Evolutionary conservation across 1,140 invertebrate genomes (phyloP).

Genomic region (Scaptomyza hsui): DNA sequence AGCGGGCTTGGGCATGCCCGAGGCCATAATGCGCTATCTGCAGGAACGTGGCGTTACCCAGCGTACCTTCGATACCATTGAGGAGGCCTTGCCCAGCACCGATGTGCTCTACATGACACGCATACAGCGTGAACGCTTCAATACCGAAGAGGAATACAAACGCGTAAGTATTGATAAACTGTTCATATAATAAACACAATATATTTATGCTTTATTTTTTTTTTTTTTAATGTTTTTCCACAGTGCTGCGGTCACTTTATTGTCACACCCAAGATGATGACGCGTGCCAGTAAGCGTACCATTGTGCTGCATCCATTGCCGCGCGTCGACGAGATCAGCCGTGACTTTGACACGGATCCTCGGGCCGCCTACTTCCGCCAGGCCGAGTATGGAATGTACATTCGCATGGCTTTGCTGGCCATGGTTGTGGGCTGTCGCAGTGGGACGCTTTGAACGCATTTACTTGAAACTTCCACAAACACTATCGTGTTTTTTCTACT

Average conservation of each 20-base stretch:
- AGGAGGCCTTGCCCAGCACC: constrained; percentile 94
- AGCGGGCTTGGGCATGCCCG: constrained; percentile 94
- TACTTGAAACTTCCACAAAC: neutral
- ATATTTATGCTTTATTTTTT: neutral
- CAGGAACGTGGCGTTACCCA: constrained; percentile 91
- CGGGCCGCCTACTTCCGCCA: constrained; percentile 99
- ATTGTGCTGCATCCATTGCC: constrained; percentile 99
- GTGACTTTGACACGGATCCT: constrained; percentile 97
- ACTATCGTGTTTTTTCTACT: neutral
- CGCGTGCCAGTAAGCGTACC: constrained; percentile 95
- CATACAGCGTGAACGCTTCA: constrained; percentile 97
- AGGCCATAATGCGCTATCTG: constrained; percentile 92
- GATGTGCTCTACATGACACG: constrained; percentile 99
- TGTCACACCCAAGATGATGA: constrained; percentile 98
- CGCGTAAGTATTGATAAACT: constrained; percentile 74
- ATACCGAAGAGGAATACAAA: constrained; percentile 93
- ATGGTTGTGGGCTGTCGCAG: constrained; percentile 91
- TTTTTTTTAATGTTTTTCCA: constrained; percentile 11
- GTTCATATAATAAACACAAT: neutral
- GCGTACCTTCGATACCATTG: constrained; percentile 89
- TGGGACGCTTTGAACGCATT: constrained; percentile 38
- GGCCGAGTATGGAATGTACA: constrained; percentile 98
- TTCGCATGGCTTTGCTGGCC: constrained; percentile 97
- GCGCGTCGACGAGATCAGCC: constrained; percentile 96
- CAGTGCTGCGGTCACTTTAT: constrained; percentile 93